Base-by-base conservation (phyloP, 1,140 invertebrate species). In the Mycetomoellerius zeteki region DNA sequence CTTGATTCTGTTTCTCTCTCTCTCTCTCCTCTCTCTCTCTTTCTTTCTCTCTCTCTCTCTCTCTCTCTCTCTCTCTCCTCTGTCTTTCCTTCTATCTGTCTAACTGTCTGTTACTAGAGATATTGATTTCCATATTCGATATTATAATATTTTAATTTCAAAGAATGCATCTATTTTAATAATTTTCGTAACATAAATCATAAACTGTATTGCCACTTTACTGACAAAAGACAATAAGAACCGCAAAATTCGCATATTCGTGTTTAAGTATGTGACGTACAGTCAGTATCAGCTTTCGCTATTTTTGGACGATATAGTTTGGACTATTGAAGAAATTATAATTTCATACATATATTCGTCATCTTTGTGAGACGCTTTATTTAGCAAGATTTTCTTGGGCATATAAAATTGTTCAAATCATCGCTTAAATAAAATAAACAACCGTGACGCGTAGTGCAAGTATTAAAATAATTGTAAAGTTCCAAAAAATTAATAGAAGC, bases 401-500 rank as follows among this genome's bases (percentile, higher is more conserved):
- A 27, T 24, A 43, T 19, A 14, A 43, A 76, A 58, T 58, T 24
- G 4, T 76, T 14, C 7, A 75, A 24, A 24, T 60, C 2, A 24
- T 50, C 1, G 1, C 24, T 33, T 75, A 65, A 78, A 65, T 64
- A 19, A 78, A 67, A 67, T 21, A n/a, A 14, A 47, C 19, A 43
- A 21, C 8, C 19, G 19, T 65, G 5, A 67, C 43, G 10, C 2
- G 12, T 33, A 8, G 16, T 30, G 30, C 30, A 37, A 30, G 10
- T 33, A 33, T 19, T 10, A 71, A 71, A 72, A 16, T 30, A 72
- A 72, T n/a, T 52, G 16, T 27, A 72, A 72, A 52, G 7, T 73
- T 73, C 10, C 30, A 10, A 56, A 54, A 54, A 54, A 19, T 73
- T 8, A 33, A 14, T 33, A 37, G 14, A 58, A 58, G 12, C 2